Evolutionary conservation across 2,888 invertebrate genomes (phyloP), one percentile per base, ranked within the genome.

Genomic region (Eupeodes latifasciatus): DNA sequence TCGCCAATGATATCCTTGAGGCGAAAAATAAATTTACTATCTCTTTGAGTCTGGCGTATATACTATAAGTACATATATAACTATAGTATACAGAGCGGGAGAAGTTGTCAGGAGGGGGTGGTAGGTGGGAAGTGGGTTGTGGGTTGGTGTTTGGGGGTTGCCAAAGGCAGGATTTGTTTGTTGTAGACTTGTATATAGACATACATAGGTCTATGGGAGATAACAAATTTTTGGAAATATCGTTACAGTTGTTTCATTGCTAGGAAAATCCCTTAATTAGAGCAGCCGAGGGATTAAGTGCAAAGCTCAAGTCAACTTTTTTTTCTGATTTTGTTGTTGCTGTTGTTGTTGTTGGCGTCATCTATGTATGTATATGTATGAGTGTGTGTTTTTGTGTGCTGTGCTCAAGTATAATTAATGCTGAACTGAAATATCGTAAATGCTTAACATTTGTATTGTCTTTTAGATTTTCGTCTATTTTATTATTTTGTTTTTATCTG

Each of bases 201-300:
- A 11, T 47, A n/a, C n/a, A 27, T 66, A 77, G 77, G 80, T 81
- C 76, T 84, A 72, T 66, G 72, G 49, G 5, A 84, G 84, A 88
- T 84, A 88, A 81, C 80, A 84, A 77, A 80, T 77, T 81, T 87
- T 88, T 81, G 66, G 80, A 72, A 78, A 84, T 40, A 40, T 72
- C 77, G 84, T 84, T 84, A 88, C 88, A 81, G 81, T 88, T 88
- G 77, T 88, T 88, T 88, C 88, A 84, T 88, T 84, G 84, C 77
- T 69, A 81, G 84, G 77, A 77, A 84, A 88, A 88, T 84, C 84
- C 81, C 88, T 78, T 88, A 88, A 88, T 88, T 88, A 88, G 84
- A 84, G 78, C 84, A 78, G 81, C 81, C 72, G 16, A 81, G 84
- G 88, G 88, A 88, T 88, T 88, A 88, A 75, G 77, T 69, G 44